Base-by-base conservation (phyloP, 2,797 vertebrate species). In the Gymnothorax javanicus region DNA sequence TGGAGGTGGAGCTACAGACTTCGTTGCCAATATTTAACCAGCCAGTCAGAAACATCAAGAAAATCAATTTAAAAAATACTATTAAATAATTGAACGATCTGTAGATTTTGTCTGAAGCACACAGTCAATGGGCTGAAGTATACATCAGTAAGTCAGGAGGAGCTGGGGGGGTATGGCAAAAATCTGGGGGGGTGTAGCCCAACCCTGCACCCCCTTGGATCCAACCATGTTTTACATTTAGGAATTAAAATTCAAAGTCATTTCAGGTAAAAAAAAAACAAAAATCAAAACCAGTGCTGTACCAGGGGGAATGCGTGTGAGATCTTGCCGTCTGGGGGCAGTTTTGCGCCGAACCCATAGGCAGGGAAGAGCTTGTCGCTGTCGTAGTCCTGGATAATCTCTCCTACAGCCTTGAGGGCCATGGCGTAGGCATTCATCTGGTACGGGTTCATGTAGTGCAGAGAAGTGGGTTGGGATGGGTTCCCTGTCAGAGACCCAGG, bases 381-480 rank as follows among this genome's bases (percentile, higher is more conserved):
- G 95, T 98, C 97, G 3, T 98, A 98, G 95, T 98, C 97, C 94
- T 98, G 97, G 92, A 98, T 98, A 93, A 98, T 96, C 92, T 98
- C 97, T 17, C 97, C 97, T 84, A 98, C 97, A 0, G 97, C 97
- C 93, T 98, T 98, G 89, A 98, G 94, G 0, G 97, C 97, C 97
- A 98, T 97, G 91, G 97, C 97, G 0, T 98, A 98, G 52, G 97
- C 95, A 9, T 97, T 98, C 94, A 98, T 96, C 94, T 98, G 97
- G 93, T 98, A 98, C 0, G 97, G 97, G 90, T 96, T 98, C 91
- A 95, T 97, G 83, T 98, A 98, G 93, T 98, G 97, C 90, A 98
- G 95, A 0, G 97, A 98, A 62, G 97, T 98, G 85, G 97, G 97
- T 93, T 98, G 97, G 3, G 97, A 96, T 0, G 97, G 97, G 88